Percentiles rank a stretch among this genome's conserved stretches.
These are phyloP conservation scores for Harpalus rufipes DNA, from an alignment of 2,888 invertebrate genomes.

Conservation along the genomic window DNA sequence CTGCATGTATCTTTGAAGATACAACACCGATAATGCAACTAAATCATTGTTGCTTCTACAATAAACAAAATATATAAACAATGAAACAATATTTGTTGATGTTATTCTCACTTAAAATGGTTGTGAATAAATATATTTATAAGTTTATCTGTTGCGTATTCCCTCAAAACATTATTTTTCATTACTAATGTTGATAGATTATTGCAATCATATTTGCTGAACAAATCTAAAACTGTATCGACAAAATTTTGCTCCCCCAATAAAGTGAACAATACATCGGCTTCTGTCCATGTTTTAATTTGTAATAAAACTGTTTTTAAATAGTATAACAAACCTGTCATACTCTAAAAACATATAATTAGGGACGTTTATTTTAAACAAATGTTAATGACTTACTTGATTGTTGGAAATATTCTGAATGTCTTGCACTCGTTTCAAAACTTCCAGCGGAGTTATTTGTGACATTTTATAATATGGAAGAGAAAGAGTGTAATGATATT, in stretches of 20 bases:
- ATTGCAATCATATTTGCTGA: constrained; percentile 75
- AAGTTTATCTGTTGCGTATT: constrained; percentile 80
- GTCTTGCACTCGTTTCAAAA: constrained; percentile 76
- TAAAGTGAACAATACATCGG: constrained; percentile 76
- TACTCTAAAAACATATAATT: constrained; percentile 71
- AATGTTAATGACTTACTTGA: constrained; percentile 70
- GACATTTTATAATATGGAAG: constrained; percentile 81
- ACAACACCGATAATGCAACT: constrained; percentile 78
- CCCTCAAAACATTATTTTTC: constrained; percentile 78
- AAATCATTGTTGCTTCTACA: constrained; percentile 74
- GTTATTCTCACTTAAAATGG: constrained; percentile 71
- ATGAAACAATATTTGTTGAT: not conserved
- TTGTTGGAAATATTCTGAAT: constrained; percentile 75
- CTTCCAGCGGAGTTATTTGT: constrained; percentile 77
- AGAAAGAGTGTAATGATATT: constrained; percentile 75
- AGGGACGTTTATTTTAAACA: too few species aligned
- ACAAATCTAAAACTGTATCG: constrained; percentile 76
- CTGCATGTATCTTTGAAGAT: constrained; percentile 79
- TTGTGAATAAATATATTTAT: constrained; percentile 76
- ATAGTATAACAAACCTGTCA: constrained; percentile 75
- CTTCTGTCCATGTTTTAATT: constrained; percentile 76
- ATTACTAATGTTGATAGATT: constrained; percentile 79
- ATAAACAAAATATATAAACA: constrained; percentile 54
- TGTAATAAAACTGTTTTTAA: constrained; percentile 75
- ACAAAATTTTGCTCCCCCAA: constrained; percentile 75